Evolutionary conservation across 2,113 vertebrate genomes (phyloP).

Genomic region (Hippocampus barbouri): DNA sequence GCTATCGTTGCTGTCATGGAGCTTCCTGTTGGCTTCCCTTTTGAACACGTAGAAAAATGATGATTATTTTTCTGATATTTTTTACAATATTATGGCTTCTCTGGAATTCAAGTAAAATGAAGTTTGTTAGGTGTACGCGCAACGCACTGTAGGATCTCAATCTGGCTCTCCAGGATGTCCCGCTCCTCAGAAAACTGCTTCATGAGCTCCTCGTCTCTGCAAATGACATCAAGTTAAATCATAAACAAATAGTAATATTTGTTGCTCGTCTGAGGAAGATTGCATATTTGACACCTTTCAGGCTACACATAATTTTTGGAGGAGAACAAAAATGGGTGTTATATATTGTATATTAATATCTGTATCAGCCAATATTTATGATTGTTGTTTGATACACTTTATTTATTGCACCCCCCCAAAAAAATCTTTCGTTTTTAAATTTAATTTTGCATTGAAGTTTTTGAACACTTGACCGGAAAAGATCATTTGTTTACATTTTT

Average conservation of each 20-base stretch:
- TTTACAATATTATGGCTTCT: not conserved
- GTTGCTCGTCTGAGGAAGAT: not conserved
- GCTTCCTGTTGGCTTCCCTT: conserved; percentile 66
- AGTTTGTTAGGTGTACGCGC: not conserved
- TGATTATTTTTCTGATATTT: not conserved
- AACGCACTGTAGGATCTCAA: conserved; percentile 93
- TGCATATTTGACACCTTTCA: not conserved
- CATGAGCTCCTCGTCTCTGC: conserved; percentile 87
- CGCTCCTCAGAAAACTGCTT: conserved; percentile 85
- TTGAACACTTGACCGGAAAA: not conserved
- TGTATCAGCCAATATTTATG: too few species aligned
- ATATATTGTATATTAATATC: too few species aligned
- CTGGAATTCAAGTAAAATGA: not conserved
- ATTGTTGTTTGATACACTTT: too few species aligned
- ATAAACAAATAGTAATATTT: not conserved
- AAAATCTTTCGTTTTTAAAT: too few species aligned
- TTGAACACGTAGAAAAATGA: conserved; percentile 7
- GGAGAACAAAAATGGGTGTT: too few species aligned
- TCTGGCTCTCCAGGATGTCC: conserved; percentile 87
- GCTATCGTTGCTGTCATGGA: conserved; percentile 63
- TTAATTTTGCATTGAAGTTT: not conserved
- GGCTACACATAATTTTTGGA: too few species aligned
- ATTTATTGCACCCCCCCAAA: too few species aligned
- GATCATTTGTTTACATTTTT: not conserved
- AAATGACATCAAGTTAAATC: not conserved